These are phyloP conservation scores for Patella depressa DNA, from an alignment of 2,888 invertebrate genomes.

Conservation along the genomic window DNA sequence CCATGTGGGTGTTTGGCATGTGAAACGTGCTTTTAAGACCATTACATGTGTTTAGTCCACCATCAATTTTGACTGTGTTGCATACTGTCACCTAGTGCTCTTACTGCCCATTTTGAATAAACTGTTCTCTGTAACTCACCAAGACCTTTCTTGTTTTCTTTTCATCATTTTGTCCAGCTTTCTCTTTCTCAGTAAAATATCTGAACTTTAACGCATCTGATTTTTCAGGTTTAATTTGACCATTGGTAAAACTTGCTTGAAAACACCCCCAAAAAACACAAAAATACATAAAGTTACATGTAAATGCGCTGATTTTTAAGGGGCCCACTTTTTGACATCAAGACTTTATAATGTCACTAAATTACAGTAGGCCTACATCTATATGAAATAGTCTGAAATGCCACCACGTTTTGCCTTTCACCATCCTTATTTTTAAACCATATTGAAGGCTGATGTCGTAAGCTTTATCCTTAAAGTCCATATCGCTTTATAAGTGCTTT, in stretches of 20 bases:
- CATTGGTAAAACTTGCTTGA: conserved; percentile 2
- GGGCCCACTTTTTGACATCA: too few species aligned
- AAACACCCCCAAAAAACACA: neutral
- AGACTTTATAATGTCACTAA: too few species aligned
- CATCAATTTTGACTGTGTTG: neutral
- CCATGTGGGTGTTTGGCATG: neutral
- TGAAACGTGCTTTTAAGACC: too few species aligned
- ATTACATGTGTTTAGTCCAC: too few species aligned
- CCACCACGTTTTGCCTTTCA: too few species aligned
- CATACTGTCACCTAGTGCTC: neutral
- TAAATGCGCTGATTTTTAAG: too few species aligned
- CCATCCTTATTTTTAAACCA: too few species aligned
- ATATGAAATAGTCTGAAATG: too few species aligned
- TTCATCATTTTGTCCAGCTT: neutral
- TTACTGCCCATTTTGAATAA: neutral
- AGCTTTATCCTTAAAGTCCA: too few species aligned
- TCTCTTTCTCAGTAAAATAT: neutral
- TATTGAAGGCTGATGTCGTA: too few species aligned
- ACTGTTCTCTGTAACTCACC: neutral
- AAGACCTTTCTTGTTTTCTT: neutral
- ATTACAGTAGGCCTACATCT: too few species aligned
- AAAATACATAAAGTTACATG: neutral
- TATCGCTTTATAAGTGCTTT: too few species aligned
- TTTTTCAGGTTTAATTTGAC: neutral
- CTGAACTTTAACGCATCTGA: neutral